phyloP scores from a whole-genome alignment of 2,113 vertebrate species.

The Albula glossodonta region DNA sequence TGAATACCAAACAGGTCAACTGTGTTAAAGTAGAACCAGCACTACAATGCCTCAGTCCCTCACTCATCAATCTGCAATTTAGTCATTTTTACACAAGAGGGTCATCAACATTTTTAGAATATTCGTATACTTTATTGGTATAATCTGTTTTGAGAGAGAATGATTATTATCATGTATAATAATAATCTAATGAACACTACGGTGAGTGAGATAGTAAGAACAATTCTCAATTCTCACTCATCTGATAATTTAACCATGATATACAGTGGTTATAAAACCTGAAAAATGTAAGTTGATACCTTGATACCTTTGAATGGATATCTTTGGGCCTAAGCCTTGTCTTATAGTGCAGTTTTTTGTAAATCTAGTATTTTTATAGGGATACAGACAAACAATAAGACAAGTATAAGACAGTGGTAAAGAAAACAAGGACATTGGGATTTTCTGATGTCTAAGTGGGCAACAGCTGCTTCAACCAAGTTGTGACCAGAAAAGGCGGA shows the following conservation, averaged over 20 bases:
- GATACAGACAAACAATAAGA: background rate
- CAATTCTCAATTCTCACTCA: background rate
- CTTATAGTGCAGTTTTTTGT: background rate
- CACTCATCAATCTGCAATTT: no score
- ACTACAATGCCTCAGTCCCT: no score
- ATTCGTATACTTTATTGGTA: no score
- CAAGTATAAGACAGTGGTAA: background rate
- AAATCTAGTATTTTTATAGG: background rate
- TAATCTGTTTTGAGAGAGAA: no score
- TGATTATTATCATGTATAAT: no score
- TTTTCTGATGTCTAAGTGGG: background rate
- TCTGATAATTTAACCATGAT: background rate
- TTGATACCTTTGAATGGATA: background rate
- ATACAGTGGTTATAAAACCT: background rate
- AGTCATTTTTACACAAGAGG: no score
- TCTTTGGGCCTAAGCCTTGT: background rate
- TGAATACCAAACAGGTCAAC: no score
- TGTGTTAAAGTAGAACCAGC: no score
- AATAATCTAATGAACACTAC: background rate
- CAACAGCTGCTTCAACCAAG: constrained; percentile 56
- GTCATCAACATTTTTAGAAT: no score
- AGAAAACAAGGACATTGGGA: background rate
- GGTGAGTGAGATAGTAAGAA: background rate
- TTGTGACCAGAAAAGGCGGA: constrained; percentile 62
- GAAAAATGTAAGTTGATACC: background rate